Evolutionary conservation across 92 coral and sea anemone species (phyloP), one percentile per base, ranked within the genome.

Genomic region (Pocillopora grandis): DNA sequence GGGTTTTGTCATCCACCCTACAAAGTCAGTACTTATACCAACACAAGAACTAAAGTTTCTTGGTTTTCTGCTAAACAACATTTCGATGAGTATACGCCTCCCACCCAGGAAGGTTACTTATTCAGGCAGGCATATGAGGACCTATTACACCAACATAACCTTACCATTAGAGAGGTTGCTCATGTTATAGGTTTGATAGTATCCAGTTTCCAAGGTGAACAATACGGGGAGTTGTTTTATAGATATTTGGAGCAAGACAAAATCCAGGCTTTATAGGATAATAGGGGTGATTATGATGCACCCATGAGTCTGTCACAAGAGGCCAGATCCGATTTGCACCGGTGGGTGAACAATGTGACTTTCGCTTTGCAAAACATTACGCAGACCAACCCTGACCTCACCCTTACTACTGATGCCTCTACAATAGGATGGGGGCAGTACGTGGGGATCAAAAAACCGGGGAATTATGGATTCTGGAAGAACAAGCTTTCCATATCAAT

Each of bases 191-290:
- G 71, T 5, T 78, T 62, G 16, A 81, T 81, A 69, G 85, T 81
- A 21, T 65, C 77, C 65, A 81, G 77, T 36, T 69, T 57, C 17
- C 78, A 77, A 10, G 85, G 77, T 55, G 85, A 58, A 20, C 77
- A 81, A 81, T 68, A 63, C 42, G 62, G 84, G 12, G 66, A 59
- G 48, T 42, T 64, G 23, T 65, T n/a, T 19, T 80, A 80, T 20
- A 36, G 75, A 20, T 11, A 42, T 11, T 31, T 66, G 19, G 75
- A 66, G 63, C 13, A 7, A 12, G 63, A 60, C 13, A 60, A 60
- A 60, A 6, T 60, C 18, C 16, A 60, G 13, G 63, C 63, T 60
- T 19, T 60, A 19, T 12, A 60, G 18, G 16, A 60, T 27, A 60
- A 60, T 10, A 14, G 18, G 18, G 63, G 63, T 60, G 12, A 60